These are phyloP conservation scores for Orientallactaga bullata DNA, from an alignment of 2,113 vertebrate genomes.

Conservation along the genomic window DNA sequence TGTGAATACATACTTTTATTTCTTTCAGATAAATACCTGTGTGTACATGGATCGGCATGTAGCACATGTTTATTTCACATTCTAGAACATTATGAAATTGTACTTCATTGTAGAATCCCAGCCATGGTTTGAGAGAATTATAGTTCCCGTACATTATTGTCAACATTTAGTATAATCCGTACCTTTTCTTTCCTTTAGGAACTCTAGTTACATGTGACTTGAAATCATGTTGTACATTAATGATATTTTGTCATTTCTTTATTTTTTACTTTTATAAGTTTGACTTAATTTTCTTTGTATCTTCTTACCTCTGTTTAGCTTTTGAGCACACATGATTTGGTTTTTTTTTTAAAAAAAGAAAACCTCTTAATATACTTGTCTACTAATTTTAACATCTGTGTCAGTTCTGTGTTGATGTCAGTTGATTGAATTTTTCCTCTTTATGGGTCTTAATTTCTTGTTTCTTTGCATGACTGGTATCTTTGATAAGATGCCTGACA, in stretches of 20 bases:
- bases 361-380: background rate
- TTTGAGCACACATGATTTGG: background rate
- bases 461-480: background rate
- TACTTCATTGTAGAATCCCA: background rate
- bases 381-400: conserved; percentile 40
- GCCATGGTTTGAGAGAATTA: background rate
- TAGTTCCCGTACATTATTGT: background rate
- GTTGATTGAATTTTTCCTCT: background rate
- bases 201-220: background rate
- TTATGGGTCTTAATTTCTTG: conserved; percentile 47
- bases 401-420: conserved; percentile 1
- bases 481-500: conserved; percentile 21
- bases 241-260: background rate
- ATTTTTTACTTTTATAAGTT: background rate
- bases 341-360: background rate
- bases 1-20: background rate
- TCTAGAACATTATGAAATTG: conserved; percentile 15
- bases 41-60: background rate
- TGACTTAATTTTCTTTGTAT: background rate
- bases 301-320: background rate
- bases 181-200: background rate
- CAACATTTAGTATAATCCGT: background rate
- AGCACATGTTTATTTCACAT: background rate
- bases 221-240: background rate
- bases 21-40: background rate